These are phyloP conservation scores for Dysmachus trigonus DNA, from an alignment of 2,888 invertebrate genomes.

Conservation along the genomic window DNA sequence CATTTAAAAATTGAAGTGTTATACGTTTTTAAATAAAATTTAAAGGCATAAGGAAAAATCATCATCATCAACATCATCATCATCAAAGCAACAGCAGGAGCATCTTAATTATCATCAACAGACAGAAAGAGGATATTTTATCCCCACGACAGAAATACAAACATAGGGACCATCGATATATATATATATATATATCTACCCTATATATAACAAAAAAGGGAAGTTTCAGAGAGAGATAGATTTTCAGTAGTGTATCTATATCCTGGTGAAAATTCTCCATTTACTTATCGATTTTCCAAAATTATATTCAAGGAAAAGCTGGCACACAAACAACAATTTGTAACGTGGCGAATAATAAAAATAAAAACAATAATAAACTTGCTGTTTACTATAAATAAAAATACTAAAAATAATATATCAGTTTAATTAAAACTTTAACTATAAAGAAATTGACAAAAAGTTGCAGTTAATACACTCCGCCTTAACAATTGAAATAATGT, in stretches of 20 bases:
- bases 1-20: too few species aligned
- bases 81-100: not conserved
- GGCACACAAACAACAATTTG: not conserved
- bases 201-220: too few species aligned
- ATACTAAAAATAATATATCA: not conserved
- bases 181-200: too few species aligned
- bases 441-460: too few species aligned
- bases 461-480: too few species aligned
- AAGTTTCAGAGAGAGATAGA: not conserved
- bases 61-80: too few species aligned
- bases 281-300: not conserved
- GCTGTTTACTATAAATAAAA: not conserved
- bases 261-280: not conserved
- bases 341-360: not conserved
- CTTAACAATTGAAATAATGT: too few species aligned
- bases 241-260: not conserved
- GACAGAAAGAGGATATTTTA: not conserved
- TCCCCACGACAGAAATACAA: not conserved
- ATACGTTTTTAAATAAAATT: too few species aligned
- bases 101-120: not conserved
- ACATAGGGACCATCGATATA: not conserved
- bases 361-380: not conserved
- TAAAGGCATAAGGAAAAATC: too few species aligned
- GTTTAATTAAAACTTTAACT: too few species aligned
- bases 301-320: not conserved